Evolutionary conservation across 2,888 invertebrate species (phyloP), one percentile per base, ranked within the genome.

Genomic region (Eubasilissa splendida): DNA sequence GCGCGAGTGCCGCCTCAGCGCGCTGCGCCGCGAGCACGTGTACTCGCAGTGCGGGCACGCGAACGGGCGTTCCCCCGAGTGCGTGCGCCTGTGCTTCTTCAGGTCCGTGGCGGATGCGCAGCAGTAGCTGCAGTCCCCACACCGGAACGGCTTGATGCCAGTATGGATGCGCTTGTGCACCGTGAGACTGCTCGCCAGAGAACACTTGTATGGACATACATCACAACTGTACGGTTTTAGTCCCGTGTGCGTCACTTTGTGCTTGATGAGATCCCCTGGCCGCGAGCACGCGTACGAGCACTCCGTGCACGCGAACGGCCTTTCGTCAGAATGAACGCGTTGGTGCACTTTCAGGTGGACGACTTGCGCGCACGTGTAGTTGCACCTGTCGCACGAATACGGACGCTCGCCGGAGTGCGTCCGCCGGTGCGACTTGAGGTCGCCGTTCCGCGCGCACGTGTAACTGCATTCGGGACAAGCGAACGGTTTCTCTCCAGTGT

Each of bases 111-210:
- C 78, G 52, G 71, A 73, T 52, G 78, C 73, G 54, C 78, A 73
- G 11, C 71, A 58, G 63, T 78, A 78, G 0, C 54, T 4, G 22
- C 78, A 78, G 42, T 73, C 31, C 10, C 73, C 78, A 14, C 78
- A 78, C 33, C 52, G 50, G 56, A 63, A 78, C 9, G 76, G 76
- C 65, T 60, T 84, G 86, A 88, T 88, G 71, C 88, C 93, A 4
- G 92, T 91, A 85, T 93, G 92, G 42, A 42, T 75, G 31, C 75
- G 31, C 50, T 75, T 75, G 14, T 75, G 75, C 3, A 75, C 50
- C 12, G 50, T 70, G 10, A 70, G n/a, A n/a, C 53, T 50, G 53
- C 53, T 52, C 11, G 50, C 53, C 12, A 52, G 68, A 2, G 50
- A 52, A 14, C 68, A 52, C 9, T 50, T 70, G 14, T 70, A 70